Base-by-base conservation (phyloP, 1,140 invertebrate species). In the Zaprionus africanus region DNA sequence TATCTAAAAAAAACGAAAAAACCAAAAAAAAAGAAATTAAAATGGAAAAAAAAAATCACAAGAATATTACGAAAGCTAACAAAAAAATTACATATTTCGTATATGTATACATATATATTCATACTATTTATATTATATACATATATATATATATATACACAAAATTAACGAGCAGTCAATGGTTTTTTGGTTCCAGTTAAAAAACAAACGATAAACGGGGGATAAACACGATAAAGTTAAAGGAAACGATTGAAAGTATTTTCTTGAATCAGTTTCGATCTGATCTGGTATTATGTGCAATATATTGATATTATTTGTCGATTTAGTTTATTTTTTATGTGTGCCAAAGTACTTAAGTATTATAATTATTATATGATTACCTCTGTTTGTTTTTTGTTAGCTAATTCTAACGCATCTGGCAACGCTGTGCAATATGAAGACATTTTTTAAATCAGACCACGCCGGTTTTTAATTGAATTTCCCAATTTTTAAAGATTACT, bases 131-230 rank as follows among this genome's bases (percentile, higher is more conserved):
- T 76, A 83, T 81, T 64, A 78, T 58, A 77, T 58, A 71, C 66
- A 71, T 69, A 86, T 41, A 81, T 64, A 78, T 51, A 78, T 51
- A 72, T 53, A 74, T 61, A 71, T 56, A 82, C 78, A 82, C 73
- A 70, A 87, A 78, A 82, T 87, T 78, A 78, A 79, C 46, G 72
- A 86, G 83, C 83, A 87, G 83, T 87, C 83, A 87, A 87, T 87
- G 83, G 83, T 87, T 87, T 87, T 87, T 87, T 87, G 83, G 83
- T 87, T 87, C 83, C 83, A 85, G 64, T 41, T 61, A 73, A 67
- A 43, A 17, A 53, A 63, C 41, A 38, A 57, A 71, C 22, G 76
- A 56, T 57, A 56, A 62, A 68, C 54, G 46, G 13, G n/a, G 41
- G 46, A 31, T 6, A 36, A 28, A 70, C n/a, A 59, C 12, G 36